Conservation (phyloP, 2,113 vertebrate species). For the Cryptotis parvus region DNA sequence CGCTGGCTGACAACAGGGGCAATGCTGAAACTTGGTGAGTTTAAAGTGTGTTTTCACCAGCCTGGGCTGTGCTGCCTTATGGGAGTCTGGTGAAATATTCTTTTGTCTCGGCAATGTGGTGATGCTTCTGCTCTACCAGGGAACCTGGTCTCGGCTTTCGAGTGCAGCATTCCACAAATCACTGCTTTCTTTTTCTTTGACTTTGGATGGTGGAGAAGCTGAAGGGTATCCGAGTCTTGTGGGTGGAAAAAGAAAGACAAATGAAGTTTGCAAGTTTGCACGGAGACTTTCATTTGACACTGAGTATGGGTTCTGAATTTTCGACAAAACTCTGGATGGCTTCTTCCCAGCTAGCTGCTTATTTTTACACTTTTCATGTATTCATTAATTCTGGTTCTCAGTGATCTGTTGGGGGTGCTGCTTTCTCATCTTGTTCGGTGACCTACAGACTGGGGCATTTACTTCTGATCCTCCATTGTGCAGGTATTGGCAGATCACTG, state of each 20-base stretch:
- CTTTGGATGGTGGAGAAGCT: neutral
- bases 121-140: neutral
- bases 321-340: slow-evolving; percentile 19
- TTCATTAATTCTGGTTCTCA: neutral
- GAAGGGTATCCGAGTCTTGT: neutral
- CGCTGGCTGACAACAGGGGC: neutral
- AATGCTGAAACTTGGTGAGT: slow-evolving; percentile 82
- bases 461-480: neutral
- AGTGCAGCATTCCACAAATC: slow-evolving; percentile 5
- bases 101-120: neutral
- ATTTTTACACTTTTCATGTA: neutral
- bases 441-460: neutral
- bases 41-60: neutral
- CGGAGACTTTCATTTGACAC: slow-evolving; percentile 18
- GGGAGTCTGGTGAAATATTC: neutral
- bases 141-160: neutral
- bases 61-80: neutral
- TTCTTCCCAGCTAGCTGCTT: neutral
- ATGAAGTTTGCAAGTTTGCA: neutral
- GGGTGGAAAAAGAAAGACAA: neutral
- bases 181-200: neutral
- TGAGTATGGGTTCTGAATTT: slow-evolving; percentile 18
- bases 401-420: neutral
- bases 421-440: neutral
- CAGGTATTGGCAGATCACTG: neutral